phyloP scores from a whole-genome alignment of 2,113 vertebrate genomes.

The Nesoenas mayeri region DNA sequence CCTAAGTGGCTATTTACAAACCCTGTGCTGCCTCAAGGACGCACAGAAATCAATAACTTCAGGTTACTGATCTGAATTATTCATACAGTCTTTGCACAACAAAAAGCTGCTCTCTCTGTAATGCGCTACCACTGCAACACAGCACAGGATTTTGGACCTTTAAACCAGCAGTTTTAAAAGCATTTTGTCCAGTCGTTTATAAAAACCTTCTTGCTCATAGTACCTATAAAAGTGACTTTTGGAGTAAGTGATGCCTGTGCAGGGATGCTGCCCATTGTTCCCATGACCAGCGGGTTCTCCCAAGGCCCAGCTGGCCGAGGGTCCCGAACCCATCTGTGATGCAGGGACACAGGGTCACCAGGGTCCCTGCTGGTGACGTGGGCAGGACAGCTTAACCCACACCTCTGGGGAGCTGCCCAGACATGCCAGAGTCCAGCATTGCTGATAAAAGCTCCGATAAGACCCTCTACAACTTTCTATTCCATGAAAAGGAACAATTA shows the following conservation, averaged over 20 bases:
- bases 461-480: background rate
- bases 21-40: background rate
- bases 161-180: background rate
- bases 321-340: background rate
- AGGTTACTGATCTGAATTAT: constrained; percentile 29
- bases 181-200: background rate
- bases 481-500: background rate
- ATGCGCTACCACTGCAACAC: background rate
- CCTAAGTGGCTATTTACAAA: background rate
- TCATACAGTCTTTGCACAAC: background rate
- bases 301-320: accelerated
- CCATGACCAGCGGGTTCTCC: background rate
- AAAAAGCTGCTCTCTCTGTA: background rate
- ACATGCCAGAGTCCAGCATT: accelerated
- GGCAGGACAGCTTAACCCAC: background rate
- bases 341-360: accelerated
- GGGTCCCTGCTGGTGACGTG: background rate
- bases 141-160: background rate
- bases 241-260: background rate
- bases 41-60: background rate
- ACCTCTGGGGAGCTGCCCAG: background rate
- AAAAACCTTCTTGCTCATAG: background rate
- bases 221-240: background rate
- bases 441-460: background rate
- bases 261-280: background rate